Base-by-base conservation (phyloP, 2,113 vertebrate species). In the Vidua macroura region DNA sequence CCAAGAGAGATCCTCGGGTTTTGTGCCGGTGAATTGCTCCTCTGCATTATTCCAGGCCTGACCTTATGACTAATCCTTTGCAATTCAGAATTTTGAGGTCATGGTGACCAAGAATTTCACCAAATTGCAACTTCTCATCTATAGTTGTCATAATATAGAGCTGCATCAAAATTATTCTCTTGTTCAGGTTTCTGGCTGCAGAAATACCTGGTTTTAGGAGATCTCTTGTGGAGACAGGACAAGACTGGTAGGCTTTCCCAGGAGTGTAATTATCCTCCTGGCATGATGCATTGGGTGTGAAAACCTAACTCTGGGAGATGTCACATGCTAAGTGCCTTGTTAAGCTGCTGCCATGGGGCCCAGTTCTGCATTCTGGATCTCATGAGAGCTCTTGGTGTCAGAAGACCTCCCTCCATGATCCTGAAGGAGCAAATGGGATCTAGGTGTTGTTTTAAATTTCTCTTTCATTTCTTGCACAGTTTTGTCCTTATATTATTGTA, bases 231-330 rank as follows among this genome's bases (percentile, higher is more conserved):
- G 67, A 73, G 68, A 44, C 63, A 88, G 78, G 17, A 27, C 43
- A 51, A 48, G 49, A 49, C 46, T 75, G 31, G 60, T 69, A 67
- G 52, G n/a, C 49, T 80, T 77, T 90, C 79, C 93, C 90, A 68
- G 88, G 85, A 82, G 82, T 83, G 77, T 90, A 93, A 88, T 97
- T 96, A 90, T 77, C 64, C 22, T 93, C 33, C 39, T 86, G 0
- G 1, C 64, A 27, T 11, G 48, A 62, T 72, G 83, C 60, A 16
- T 25, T 74, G 79, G 68, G 56, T 94, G 80, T 83, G 83, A 96
- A 96, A 88, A 75, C 44, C 46, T 56, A n/a, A 72, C 92, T 89
- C 62, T 53, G 83, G 77, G 94, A 90, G 86, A 6, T 94, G 83
- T 83, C 46, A 88, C 28, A 11, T 72, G 58, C 83, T 68, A 53